phyloP scores from a whole-genome alignment of 1,140 invertebrate genomes.

The Aphis craccivora region DNA sequence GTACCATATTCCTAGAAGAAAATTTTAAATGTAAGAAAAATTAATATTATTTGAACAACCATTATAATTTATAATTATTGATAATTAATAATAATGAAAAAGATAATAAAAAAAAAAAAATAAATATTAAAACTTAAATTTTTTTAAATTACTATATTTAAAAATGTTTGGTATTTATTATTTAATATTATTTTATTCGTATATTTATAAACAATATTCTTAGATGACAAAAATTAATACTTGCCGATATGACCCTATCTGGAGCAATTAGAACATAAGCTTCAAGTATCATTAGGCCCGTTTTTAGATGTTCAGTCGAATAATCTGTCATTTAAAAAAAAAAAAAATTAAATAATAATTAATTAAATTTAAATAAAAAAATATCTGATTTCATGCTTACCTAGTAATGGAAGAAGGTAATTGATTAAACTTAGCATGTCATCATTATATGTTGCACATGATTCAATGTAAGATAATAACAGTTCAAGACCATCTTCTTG shows the following conservation, averaged over 20 bases:
- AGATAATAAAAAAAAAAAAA: neutral
- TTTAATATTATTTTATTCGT: neutral
- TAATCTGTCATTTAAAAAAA: slow-evolving; percentile 36
- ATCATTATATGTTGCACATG: slow-evolving; percentile 70
- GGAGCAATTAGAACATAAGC: slow-evolving; percentile 85
- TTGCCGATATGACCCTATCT: slow-evolving; percentile 75
- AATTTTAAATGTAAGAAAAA: neutral
- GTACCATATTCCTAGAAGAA: slow-evolving; percentile 41
- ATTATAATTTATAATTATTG: neutral
- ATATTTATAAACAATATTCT: neutral
- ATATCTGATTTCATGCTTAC: slow-evolving; percentile 65
- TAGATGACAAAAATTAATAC: neutral
- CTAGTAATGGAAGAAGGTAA: slow-evolving; percentile 80
- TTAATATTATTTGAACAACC: neutral
- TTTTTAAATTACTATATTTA: neutral
- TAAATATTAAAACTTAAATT: too few relatives aligned
- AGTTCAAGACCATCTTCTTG: slow-evolving; percentile 91
- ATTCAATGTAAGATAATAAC: slow-evolving; percentile 85
- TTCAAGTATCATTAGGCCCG: slow-evolving; percentile 81
- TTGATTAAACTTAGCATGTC: slow-evolving; percentile 77
- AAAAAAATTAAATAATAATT: neutral
- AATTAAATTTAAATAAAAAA: slow-evolving; percentile 14
- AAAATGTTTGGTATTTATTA: neutral
- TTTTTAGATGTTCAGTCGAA: slow-evolving; percentile 80
- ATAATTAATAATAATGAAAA: neutral